Conservation (phyloP, 1,140 invertebrate species). For the Marisa cornuarietis region DNA sequence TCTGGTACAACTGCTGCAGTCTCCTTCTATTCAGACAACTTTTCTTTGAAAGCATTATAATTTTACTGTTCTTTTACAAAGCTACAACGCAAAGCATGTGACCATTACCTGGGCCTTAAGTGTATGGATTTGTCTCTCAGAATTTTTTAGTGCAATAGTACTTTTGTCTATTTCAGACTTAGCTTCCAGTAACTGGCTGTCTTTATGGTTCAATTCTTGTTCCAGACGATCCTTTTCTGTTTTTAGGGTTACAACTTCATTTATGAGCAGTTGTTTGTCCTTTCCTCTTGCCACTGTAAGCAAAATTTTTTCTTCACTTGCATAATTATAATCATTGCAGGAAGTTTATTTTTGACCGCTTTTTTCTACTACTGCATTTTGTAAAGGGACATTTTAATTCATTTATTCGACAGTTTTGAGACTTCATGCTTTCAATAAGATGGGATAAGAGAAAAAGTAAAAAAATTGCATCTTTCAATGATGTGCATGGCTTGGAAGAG, state of each 20-base stretch:
- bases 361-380: too few species aligned
- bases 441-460: too few species aligned
- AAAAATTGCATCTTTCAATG: too few species aligned
- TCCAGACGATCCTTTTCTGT: conserved; percentile 57
- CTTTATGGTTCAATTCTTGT: conserved; percentile 47
- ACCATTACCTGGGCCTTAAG: conserved; percentile 56
- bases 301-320: not conserved
- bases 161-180: conserved; percentile 56
- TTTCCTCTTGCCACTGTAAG: conserved; percentile 43
- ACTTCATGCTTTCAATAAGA: too few species aligned
- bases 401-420: too few species aligned
- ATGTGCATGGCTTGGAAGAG: too few species aligned
- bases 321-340: too few species aligned
- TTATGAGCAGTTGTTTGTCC: conserved; percentile 60
- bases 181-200: conserved; percentile 51
- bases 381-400: too few species aligned
- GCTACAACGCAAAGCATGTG: not conserved
- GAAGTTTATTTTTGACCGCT: too few species aligned
- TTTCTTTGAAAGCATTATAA: not conserved
- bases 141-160: conserved; percentile 51
- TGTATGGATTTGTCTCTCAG: conserved; percentile 57
- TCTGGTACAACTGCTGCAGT: too few species aligned
- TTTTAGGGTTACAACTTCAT: conserved; percentile 62
- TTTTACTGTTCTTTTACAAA: not conserved
- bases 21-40: too few species aligned